Percentiles rank a stretch among this genome's conserved stretches.
Evolutionary conservation across 37 sponge, comb jelly and placozoan genomes (phyloP).

Genomic region (Lycopodina hypogea): DNA sequence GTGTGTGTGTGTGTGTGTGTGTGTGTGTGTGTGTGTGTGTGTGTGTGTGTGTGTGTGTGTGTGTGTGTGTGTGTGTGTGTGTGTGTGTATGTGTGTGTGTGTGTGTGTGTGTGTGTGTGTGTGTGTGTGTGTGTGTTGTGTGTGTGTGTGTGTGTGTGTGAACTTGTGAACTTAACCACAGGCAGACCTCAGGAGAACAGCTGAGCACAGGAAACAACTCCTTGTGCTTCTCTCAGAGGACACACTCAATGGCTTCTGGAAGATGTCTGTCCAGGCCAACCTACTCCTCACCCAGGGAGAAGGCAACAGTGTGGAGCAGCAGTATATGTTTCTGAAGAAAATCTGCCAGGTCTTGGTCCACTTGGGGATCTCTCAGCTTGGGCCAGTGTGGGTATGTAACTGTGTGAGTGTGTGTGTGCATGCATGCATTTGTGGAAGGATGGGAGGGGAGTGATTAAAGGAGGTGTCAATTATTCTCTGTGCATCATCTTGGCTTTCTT

Average conservation of each 20-base stretch:
- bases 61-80: too few relatives aligned
- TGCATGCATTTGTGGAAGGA: too few relatives aligned
- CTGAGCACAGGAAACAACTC: slow-evolving; percentile 5
- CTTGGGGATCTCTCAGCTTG: slow-evolving; percentile 43
- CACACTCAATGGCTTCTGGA: slow-evolving; percentile 4
- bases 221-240: slow-evolving; percentile 24
- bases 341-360: slow-evolving; percentile 52
- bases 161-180: too few relatives aligned
- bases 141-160: too few relatives aligned
- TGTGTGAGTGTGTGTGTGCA: background rate
- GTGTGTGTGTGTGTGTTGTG: too few relatives aligned
- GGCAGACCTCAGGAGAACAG: slow-evolving; percentile 32
- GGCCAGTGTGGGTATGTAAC: slow-evolving; percentile 43
- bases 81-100: too few relatives aligned
- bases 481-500: background rate
- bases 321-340: slow-evolving; percentile 50
- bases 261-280: slow-evolving; percentile 7
- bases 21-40: too few relatives aligned
- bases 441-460: too few relatives aligned
- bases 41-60: too few relatives aligned
- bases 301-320: slow-evolving; percentile 22
- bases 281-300: background rate
- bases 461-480: background rate
- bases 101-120: too few relatives aligned
- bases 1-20: too few relatives aligned